Base-by-base conservation (phyloP, 2,113 vertebrate species). In the Telmatochromis brachygnathus region DNA sequence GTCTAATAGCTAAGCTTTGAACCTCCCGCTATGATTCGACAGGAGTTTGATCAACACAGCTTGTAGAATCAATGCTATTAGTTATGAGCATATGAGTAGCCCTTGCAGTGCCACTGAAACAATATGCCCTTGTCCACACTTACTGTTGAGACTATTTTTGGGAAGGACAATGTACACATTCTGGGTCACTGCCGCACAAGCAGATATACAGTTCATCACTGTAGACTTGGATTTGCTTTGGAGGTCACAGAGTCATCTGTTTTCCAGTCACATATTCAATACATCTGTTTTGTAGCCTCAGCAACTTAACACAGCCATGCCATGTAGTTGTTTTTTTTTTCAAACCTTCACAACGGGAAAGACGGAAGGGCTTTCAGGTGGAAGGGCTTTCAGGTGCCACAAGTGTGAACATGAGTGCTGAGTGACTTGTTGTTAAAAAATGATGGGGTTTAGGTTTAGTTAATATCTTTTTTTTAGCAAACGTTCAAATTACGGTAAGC, bases 201-300 rank as follows among this genome's bases (percentile, higher is more conserved):
- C 70, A 77, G 56, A 88, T 70, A 35, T 39, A 82, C 62, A 70
- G 85, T 90, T 93, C 80, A 90, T 91, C 86, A 88, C 37, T 21
- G 49, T 45, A 28, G 49, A 49, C 84, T 26, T 82, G 86, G 84
- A 91, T 93, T 87, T 88, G 82, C 89, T 90, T 93, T 85, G 75
- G 93, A 94, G 95, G 95, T 94, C 91, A 93, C 84, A 89, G 35
- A 87, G 85, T 87, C 92, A 95, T 96, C 86, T 42, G 86, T 95
- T 94, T 94, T 90, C 88, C 89, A 82, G 93, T 93, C 94, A 94
- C 77, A 93, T 94, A 94, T 90, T 93, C 92, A 87, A 96, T 94
- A 90, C 12, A 81, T 45, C 19, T 55, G 65, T 91, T 92, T 86
- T 94, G 92, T 89, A 84, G 90, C 87, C 80, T 88, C 89, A 90